Evolutionary conservation across 2,797 vertebrate genomes (phyloP).

Genomic region (Notoglanidium macrostoma): DNA sequence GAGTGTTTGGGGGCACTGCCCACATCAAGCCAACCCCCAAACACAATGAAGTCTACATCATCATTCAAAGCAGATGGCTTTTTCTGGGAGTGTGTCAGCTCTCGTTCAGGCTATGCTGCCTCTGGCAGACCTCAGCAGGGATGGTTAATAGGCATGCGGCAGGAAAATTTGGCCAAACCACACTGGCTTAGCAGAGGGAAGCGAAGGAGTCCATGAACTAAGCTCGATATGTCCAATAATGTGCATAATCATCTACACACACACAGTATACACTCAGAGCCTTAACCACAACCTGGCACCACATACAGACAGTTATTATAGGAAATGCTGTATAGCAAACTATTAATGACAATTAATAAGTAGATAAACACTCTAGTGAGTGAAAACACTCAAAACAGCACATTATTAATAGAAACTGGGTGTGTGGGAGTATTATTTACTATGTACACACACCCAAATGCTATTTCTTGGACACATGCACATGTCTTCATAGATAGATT

Average conservation of each 20-base stretch:
- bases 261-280: neutral
- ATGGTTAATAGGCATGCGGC: conserved; percentile 74
- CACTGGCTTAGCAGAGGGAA: conserved; percentile 68
- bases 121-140: conserved; percentile 71
- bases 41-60: conserved; percentile 54
- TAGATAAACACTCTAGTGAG: neutral
- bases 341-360: neutral
- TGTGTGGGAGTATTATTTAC: neutral
- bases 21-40: conserved; percentile 35
- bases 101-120: conserved; percentile 74
- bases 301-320: neutral
- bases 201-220: conserved; percentile 68
- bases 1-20: conserved; percentile 35
- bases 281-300: neutral
- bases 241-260: conserved; percentile 8
- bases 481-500: conserved; percentile 57
- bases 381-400: neutral
- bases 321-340: too few relatives aligned
- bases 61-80: conserved; percentile 78
- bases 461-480: neutral
- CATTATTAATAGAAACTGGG: neutral
- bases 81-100: conserved; percentile 71
- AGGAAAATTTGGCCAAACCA: conserved; percentile 71
- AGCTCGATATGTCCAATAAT: conserved; percentile 47
- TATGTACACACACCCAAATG: neutral